Base-by-base conservation (phyloP, 2,113 vertebrate genomes). In the Ranitomeya variabilis region DNA sequence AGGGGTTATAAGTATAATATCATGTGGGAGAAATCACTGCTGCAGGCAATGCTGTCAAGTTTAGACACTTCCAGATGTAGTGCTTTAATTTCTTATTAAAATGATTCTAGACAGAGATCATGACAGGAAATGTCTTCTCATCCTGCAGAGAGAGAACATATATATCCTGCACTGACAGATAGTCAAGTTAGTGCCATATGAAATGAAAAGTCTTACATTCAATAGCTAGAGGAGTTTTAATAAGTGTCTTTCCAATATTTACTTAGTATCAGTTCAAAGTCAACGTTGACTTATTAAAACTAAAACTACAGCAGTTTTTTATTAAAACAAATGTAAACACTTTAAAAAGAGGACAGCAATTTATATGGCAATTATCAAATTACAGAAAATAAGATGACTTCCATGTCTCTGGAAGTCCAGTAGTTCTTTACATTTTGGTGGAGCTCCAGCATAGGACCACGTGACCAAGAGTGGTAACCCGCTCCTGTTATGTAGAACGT, bases 91-190 rank as follows among this genome's bases (percentile, higher is more conserved):
- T 12, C 45, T 23, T 31, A 78, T 78, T 80, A 51, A 51, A 16
- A 51, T 45, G 37, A 19, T 51, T 51, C 26, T 45, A 76, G 37
- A 51, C 45, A 78, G 77, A 76, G 7, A 76, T 51, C 54, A n/a
- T 79, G 77, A 7, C 21, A 79, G 45, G 51, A 57, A 79, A 79
- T 76, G 73, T 76, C 51, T 79, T 79, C 77, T 79, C 51, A 55
- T 55, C 21, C 51, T 55, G 51, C 23, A 15, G 77, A n/a, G 55
- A 79, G 21, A 79, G 23, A n/a, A 55, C 51, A 13, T 55, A 79
- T 14, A 79, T 55, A 79, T 52, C 45, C 51, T 12, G 45, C 67
- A 26, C 67, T 31, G 67, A 71, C 67, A 71, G 67, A 11, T 71
- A 71, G 23, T 13, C 19, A n/a, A 67, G 26, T 31, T 31, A 31